These are phyloP conservation scores for Andrena trimmerana DNA, from an alignment of 2,888 invertebrate genomes.

Conservation along the genomic window DNA sequence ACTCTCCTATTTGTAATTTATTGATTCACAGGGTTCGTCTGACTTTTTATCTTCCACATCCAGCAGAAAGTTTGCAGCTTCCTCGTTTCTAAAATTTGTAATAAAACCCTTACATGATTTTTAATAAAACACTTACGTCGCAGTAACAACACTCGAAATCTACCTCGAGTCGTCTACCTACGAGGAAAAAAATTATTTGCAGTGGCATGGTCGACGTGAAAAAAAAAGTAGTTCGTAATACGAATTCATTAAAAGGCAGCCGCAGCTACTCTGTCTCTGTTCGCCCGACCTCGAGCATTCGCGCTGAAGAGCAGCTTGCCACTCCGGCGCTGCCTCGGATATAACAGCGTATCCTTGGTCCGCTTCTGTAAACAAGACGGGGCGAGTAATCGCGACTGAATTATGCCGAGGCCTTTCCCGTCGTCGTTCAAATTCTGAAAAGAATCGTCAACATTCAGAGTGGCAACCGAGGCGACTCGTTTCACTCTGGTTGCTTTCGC, in stretches of 20 bases:
- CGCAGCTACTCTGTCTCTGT: not conserved
- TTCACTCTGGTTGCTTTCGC: conserved; percentile 13
- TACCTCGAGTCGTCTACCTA: too few species aligned
- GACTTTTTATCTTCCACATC: too few species aligned
- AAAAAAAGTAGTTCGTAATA: not conserved
- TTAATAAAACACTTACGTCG: too few species aligned
- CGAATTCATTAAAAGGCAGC: conserved; percentile 6
- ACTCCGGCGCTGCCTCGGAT: not conserved
- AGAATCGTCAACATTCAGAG: conserved; percentile 57
- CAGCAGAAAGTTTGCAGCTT: too few species aligned
- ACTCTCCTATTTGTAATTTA: too few species aligned
- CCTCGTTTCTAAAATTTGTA: too few species aligned
- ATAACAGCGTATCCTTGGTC: conserved; percentile 16
- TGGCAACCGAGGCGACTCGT: conserved; percentile 44
- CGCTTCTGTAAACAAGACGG: conserved; percentile 39
- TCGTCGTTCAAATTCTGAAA: conserved; percentile 50
- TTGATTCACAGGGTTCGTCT: too few species aligned
- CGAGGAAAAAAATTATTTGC: too few species aligned
- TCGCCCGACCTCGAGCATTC: conserved; percentile 16
- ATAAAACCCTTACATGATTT: too few species aligned
- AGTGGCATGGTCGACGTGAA: too few species aligned
- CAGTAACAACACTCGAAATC: too few species aligned
- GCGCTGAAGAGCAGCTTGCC: conserved; percentile 13
- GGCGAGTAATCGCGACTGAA: conserved; percentile 46
- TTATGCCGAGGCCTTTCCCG: conserved; percentile 43